These are phyloP conservation scores for Periophthalmus modestus DNA, from an alignment of 2,113 vertebrate genomes.

Conservation along the genomic window DNA sequence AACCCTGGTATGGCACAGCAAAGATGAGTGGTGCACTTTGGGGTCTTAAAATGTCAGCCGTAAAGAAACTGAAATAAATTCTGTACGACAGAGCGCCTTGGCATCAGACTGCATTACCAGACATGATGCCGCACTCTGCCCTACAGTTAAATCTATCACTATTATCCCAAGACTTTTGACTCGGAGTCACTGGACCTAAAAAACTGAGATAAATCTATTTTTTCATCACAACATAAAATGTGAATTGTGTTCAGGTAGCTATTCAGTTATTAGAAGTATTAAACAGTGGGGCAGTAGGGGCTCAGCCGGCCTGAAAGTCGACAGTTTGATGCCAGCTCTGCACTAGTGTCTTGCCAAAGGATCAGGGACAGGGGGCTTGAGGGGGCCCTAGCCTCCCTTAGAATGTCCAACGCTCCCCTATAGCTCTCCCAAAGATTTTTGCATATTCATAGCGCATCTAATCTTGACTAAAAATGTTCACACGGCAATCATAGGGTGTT, in stretches of 20 bases:
- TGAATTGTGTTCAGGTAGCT: background rate
- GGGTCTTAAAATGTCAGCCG: slow-evolving; percentile 40
- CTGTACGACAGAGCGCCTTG: slow-evolving; percentile 15
- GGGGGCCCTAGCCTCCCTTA: too few species aligned
- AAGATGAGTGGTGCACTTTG: slow-evolving; percentile 42
- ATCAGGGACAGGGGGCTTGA: too few species aligned
- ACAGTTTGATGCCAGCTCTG: too few species aligned
- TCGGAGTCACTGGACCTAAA: slow-evolving; percentile 14
- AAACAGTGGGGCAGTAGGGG: background rate
- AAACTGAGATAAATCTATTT: background rate
- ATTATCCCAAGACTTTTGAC: slow-evolving; percentile 19
- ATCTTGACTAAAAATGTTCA: too few species aligned
- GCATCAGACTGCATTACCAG: slow-evolving; percentile 8
- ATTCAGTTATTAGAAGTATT: background rate
- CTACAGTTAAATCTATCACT: slow-evolving; percentile 22
- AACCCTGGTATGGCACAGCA: slow-evolving; percentile 17
- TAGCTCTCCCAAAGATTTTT: too few species aligned
- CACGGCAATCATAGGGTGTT: too few species aligned
- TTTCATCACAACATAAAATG: background rate
- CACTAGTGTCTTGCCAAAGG: too few species aligned
- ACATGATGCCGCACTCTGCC: slow-evolving; percentile 8
- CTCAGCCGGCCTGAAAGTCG: too few species aligned
- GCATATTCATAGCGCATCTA: too few species aligned
- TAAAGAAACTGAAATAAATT: slow-evolving; percentile 24
- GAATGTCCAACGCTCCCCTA: too few species aligned